Evolutionary conservation across 2,888 invertebrate genomes (phyloP).

Genomic region (Prosapia bicincta): DNA sequence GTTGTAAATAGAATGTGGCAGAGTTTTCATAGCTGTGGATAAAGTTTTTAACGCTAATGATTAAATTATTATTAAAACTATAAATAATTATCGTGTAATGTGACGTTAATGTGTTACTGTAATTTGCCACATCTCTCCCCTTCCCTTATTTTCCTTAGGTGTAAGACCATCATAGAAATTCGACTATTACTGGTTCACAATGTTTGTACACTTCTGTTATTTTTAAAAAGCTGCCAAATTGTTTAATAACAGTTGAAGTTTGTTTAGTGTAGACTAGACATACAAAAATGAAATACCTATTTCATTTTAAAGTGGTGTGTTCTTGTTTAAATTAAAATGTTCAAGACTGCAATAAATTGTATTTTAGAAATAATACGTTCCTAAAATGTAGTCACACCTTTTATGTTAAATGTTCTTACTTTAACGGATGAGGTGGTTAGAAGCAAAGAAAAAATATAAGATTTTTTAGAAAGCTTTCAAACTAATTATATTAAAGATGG

Average conservation of each 20-base stretch:
- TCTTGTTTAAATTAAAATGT: background rate
- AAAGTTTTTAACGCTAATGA: conserved; percentile 23
- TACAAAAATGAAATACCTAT: background rate
- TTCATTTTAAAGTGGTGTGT: background rate
- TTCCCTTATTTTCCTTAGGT: conserved; percentile 21
- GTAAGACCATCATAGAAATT: conserved; percentile 11
- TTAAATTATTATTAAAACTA: conserved; percentile 24
- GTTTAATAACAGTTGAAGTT: too few species aligned
- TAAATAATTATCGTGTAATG: conserved; percentile 28
- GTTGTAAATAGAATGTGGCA: conserved; percentile 16
- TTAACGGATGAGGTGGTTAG: too few species aligned
- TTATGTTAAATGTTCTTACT: too few species aligned
- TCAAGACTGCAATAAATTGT: background rate
- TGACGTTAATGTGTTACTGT: conserved; percentile 29
- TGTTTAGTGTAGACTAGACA: background rate
- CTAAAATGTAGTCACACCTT: background rate
- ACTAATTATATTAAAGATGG: too few species aligned
- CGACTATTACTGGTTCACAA: background rate
- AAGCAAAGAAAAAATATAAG: too few species aligned
- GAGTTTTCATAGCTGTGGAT: conserved; percentile 12
- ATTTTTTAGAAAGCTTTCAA: too few species aligned
- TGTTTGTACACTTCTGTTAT: conserved; percentile 13
- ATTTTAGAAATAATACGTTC: background rate
- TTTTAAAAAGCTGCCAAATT: background rate
- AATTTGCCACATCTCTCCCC: conserved; percentile 27